These are phyloP conservation scores for Thamnaconus septentrionalis DNA, from an alignment of 2,113 vertebrate genomes.

Conservation along the genomic window DNA sequence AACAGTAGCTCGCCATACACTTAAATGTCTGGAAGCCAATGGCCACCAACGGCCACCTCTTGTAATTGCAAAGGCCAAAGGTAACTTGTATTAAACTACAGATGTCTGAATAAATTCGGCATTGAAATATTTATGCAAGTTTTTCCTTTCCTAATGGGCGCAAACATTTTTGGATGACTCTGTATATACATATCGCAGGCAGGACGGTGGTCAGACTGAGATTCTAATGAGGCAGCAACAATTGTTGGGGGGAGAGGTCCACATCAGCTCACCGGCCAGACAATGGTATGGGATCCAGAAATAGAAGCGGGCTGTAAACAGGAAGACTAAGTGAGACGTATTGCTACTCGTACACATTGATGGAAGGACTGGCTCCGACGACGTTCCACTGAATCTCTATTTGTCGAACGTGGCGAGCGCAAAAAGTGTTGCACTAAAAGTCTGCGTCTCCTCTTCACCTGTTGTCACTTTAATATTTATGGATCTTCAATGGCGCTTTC, in stretches of 20 bases:
- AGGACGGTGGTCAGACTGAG: too few species aligned
- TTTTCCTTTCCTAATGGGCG: neutral
- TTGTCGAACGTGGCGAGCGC: too few species aligned
- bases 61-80: too few species aligned
- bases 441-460: slow-evolving; percentile 13
- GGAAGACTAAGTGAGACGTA: too few species aligned
- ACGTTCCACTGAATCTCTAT: too few species aligned
- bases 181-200: too few species aligned
- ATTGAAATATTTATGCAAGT: too few species aligned
- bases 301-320: neutral
- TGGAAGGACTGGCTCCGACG: too few species aligned
- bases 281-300: slow-evolving; percentile 19
- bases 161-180: neutral
- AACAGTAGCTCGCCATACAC: slow-evolving; percentile 25
- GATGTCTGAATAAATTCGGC: too few species aligned
- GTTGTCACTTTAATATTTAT: too few species aligned
- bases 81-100: too few species aligned
- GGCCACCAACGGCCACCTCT: neutral
- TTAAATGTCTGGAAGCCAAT: neutral
- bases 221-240: slow-evolving; percentile 33
- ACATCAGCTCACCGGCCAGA: slow-evolving; percentile 10
- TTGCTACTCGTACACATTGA: too few species aligned
- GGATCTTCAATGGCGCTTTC: slow-evolving; percentile 5
- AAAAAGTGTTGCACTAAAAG: neutral
- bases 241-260: slow-evolving; percentile 14